Conservation (phyloP, 2,888 invertebrate species). For the Tenthredo notha region DNA sequence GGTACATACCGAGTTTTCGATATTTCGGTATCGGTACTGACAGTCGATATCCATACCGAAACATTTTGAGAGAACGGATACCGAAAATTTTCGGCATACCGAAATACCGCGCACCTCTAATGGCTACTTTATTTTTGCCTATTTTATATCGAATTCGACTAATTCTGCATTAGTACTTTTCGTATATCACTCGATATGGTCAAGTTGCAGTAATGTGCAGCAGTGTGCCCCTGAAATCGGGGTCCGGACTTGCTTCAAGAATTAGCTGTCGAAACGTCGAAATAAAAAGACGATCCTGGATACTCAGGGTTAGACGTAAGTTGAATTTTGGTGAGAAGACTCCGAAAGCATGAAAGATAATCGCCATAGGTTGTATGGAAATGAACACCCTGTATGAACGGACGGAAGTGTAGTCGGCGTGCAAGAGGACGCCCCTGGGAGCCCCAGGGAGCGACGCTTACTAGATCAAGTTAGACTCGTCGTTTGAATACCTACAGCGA, state of each 20-base stretch:
- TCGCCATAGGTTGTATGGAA: background rate
- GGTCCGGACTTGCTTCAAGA: background rate
- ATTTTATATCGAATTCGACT: background rate
- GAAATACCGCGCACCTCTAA: too few relatives aligned
- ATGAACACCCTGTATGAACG: slow-evolving; percentile 38
- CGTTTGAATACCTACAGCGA: slow-evolving; percentile 75
- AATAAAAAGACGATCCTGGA: background rate
- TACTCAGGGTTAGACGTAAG: background rate
- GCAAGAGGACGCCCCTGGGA: slow-evolving; percentile 48
- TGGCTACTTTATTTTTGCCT: background rate
- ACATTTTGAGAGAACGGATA: too few relatives aligned
- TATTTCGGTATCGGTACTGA: too few relatives aligned
- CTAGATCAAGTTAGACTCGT: slow-evolving; percentile 74
- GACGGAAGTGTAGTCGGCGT: slow-evolving; percentile 40
- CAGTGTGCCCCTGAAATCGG: background rate
- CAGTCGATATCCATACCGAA: too few relatives aligned
- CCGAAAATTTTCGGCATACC: too few relatives aligned
- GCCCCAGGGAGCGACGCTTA: slow-evolving; percentile 73
- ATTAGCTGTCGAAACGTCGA: too few relatives aligned
- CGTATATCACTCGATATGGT: background rate
- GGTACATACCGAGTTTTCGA: too few relatives aligned
- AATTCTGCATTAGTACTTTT: background rate
- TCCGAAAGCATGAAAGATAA: background rate
- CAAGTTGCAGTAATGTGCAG: background rate
- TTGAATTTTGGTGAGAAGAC: background rate